Percentiles rank a stretch among this genome's conserved stretches.
Conservation (phyloP, 2,888 invertebrate genomes). For the Thymelicus acteon region DNA sequence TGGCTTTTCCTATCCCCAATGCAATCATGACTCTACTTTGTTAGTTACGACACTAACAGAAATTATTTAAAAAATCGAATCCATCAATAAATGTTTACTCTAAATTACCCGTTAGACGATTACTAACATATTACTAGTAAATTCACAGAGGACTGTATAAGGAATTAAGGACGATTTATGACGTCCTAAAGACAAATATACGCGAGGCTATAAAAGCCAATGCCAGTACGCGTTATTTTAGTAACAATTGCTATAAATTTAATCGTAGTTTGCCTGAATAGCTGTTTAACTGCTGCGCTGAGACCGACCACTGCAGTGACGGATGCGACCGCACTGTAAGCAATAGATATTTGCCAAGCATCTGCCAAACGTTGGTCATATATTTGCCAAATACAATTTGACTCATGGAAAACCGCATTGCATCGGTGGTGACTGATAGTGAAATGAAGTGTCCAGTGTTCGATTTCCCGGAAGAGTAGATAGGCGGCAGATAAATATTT, state of each 20-base stretch:
- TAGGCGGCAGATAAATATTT: too few species aligned
- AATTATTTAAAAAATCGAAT: not conserved
- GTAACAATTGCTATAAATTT: constrained; percentile 31
- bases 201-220: constrained; percentile 6
- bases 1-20: too few species aligned
- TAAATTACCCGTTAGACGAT: not conserved
- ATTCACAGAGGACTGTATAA: not conserved
- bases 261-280: constrained; percentile 29
- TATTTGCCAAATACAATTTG: not conserved
- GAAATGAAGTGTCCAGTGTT: too few species aligned
- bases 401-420: too few species aligned
- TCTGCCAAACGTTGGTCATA: not conserved
- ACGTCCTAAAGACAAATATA: constrained; percentile 8
- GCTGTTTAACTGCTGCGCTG: constrained; percentile 40
- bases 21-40: too few species aligned
- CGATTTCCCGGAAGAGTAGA: too few species aligned
- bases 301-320: constrained; percentile 46
- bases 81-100: not conserved
- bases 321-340: constrained; percentile 39
- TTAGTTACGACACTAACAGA: too few species aligned
- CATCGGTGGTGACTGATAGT: too few species aligned
- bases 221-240: constrained; percentile 15
- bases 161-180: not conserved
- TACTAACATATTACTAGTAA: not conserved
- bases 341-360: not conserved